Base-by-base conservation (phyloP, 1,140 invertebrate species). In the Wasmannia auropunctata region DNA sequence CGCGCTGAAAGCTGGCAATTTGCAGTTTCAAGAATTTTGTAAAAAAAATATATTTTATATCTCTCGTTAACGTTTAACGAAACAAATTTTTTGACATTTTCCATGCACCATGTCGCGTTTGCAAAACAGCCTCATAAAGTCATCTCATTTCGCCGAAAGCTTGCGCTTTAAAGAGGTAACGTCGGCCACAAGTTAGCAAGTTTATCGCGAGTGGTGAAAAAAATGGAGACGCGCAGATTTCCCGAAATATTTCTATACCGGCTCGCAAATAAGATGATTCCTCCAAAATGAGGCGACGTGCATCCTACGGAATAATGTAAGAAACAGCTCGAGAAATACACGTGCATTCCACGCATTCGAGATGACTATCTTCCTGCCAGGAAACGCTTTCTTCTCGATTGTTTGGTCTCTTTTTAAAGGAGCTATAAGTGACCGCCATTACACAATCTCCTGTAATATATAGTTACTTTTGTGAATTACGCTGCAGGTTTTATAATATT, bases 331-430 rank as follows among this genome's bases (percentile, higher is more conserved):
- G 31, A 49, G 40, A 37, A 7, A 19, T 80, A 4, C 76, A 37
- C 31, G 16, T 14, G 40, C 25, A 34, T 63, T 46, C 19, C 37
- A 28, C 19, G 14, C 14, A 51, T 37, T 67, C 22, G 10, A 19
- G 22, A 25, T 11, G 34, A 69, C 16, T 65, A 11, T 69, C 63
- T 80, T 69, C 34, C 34, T 28, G 22, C 11, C 63, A 80, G 63
- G 62, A 69, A 80, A 80, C 22, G 43, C 49, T 69, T 80, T 54
- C 49, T 54, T 63, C 51, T 31, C 46, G 22, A 40, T 80, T 63
- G 31, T 69, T 40, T 54, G 46, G 6, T 22, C 63, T 54, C 46
- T n/a, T 80, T 54, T 69, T 16, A 28, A 43, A 62, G 10, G 25
- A 31, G 4, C 56, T 25, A 51, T 34, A 80, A 28, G 22, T 31